These are phyloP conservation scores for Sus cebifrons DNA, from an alignment of 2,797 vertebrate genomes.

Conservation along the genomic window DNA sequence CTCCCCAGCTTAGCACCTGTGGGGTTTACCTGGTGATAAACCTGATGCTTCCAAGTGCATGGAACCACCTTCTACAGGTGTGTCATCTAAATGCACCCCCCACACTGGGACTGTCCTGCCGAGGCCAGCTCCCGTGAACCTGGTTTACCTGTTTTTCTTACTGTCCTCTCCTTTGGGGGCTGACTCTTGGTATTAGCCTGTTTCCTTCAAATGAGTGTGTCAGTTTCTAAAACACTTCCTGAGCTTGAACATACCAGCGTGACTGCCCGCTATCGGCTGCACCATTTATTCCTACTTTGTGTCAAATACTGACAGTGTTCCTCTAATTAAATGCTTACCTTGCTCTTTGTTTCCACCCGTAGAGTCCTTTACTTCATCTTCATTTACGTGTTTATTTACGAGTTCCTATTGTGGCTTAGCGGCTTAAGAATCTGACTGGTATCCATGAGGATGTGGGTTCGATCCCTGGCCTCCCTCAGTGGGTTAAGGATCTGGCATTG, in stretches of 20 bases:
- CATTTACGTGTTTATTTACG: not conserved
- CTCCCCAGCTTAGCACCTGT: not conserved
- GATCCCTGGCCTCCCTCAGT: too few species aligned
- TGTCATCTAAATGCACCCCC: not conserved
- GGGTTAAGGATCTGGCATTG: too few species aligned
- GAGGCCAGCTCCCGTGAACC: accelerated
- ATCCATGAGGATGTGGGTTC: too few species aligned
- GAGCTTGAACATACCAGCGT: not conserved
- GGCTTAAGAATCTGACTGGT: too few species aligned
- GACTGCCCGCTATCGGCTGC: accelerated
- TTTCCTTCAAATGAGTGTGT: not conserved
- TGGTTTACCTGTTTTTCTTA: not conserved
- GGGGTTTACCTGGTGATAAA: too few species aligned
- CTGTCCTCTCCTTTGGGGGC: not conserved
- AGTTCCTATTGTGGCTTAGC: too few species aligned
- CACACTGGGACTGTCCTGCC: not conserved
- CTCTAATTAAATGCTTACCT: not conserved
- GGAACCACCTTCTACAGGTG: accelerated
- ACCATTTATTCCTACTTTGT: not conserved
- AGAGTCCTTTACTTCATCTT: not conserved
- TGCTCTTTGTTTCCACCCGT: not conserved
- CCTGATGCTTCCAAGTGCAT: not conserved
- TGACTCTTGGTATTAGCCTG: not conserved
- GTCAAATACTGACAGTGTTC: accelerated
- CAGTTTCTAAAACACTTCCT: not conserved